These are phyloP conservation scores for Tetramorium bicarinatum DNA, from an alignment of 2,888 invertebrate genomes.

Conservation along the genomic window DNA sequence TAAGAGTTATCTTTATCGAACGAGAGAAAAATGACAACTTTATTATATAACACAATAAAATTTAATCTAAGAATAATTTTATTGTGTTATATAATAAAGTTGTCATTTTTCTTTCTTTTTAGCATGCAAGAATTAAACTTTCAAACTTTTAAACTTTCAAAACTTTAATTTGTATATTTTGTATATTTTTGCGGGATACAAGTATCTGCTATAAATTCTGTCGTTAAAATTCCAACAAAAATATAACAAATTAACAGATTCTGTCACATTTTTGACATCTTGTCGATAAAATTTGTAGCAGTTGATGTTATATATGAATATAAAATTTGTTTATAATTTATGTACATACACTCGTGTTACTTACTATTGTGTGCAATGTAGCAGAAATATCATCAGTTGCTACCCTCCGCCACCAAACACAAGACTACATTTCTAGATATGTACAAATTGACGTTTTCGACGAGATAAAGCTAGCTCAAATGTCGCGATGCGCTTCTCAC, in stretches of 20 bases:
- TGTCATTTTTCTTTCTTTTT: too few relatives aligned
- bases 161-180: slow-evolving; percentile 7
- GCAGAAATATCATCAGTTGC: slow-evolving; percentile 64
- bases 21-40: background rate
- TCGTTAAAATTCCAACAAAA: background rate
- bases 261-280: background rate
- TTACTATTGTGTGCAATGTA: slow-evolving; percentile 50
- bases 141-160: background rate
- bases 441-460: slow-evolving; percentile 5
- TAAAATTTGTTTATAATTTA: slow-evolving; percentile 2
- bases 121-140: background rate
- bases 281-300: background rate
- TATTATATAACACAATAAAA: background rate
- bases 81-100: too few relatives aligned
- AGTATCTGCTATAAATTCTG: background rate
- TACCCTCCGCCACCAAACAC: slow-evolving; percentile 76
- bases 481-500: background rate
- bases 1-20: background rate
- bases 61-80: too few relatives aligned
- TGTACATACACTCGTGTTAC: slow-evolving; percentile 37
- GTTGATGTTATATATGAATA: background rate
- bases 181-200: too few relatives aligned
- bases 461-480: background rate
- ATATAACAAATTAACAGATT: background rate
- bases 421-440: slow-evolving; percentile 21